These are phyloP conservation scores for Eupithecia centaureata DNA, from an alignment of 2,888 invertebrate genomes.

Conservation along the genomic window DNA sequence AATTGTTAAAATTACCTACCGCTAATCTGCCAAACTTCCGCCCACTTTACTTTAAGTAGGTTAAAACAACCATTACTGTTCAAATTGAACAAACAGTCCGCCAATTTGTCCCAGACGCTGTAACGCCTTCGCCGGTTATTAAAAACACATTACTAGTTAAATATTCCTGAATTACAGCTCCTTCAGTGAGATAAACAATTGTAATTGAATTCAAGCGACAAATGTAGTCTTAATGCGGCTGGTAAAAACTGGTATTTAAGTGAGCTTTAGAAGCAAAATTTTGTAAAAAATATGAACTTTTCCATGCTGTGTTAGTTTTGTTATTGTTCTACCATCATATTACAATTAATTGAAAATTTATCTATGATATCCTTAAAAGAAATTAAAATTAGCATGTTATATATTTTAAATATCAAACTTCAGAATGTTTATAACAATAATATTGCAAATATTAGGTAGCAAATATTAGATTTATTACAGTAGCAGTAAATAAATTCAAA, in stretches of 20 bases:
- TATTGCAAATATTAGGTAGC: too few relatives aligned
- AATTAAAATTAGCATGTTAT: too few relatives aligned
- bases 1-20: background rate
- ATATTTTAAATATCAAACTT: too few relatives aligned
- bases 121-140: constrained; percentile 29
- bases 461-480: too few relatives aligned
- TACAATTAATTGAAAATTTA: too few relatives aligned
- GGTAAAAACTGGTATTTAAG: background rate
- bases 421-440: too few relatives aligned
- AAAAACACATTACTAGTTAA: constrained; percentile 34
- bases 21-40: constrained; percentile 10
- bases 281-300: background rate
- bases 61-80: constrained; percentile 6
- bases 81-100: constrained; percentile 16
- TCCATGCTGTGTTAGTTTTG: too few relatives aligned
- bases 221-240: constrained; percentile 12
- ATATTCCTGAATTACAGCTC: constrained; percentile 32
- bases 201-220: constrained; percentile 45
- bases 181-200: constrained; percentile 46
- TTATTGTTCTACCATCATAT: too few relatives aligned
- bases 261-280: background rate
- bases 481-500: too few relatives aligned
- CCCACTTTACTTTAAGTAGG: constrained; percentile 3
- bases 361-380: too few relatives aligned
- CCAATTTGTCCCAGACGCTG: constrained; percentile 19